These are phyloP conservation scores for Bacillus rossius DNA, from an alignment of 1,140 invertebrate genomes.

Conservation along the genomic window DNA sequence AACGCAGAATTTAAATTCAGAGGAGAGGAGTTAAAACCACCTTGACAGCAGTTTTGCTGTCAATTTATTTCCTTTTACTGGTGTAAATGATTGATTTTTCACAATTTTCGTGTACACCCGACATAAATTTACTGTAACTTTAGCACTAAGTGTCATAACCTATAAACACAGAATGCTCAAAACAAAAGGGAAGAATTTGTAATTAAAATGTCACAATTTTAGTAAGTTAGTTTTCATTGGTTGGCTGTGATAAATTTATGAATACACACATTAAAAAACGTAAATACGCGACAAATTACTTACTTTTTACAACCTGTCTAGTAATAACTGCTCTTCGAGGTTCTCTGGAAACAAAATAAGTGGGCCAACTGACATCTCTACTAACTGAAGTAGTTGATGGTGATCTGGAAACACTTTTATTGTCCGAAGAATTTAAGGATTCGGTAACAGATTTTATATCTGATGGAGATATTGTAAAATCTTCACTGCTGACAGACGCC, in stretches of 20 bases:
- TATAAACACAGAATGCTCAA: neutral
- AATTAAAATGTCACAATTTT: too few species aligned
- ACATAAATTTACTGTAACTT: too few species aligned
- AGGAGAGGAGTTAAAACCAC: too few species aligned
- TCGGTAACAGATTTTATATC: conserved; percentile 42
- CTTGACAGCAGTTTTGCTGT: too few species aligned
- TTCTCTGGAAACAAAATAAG: conserved; percentile 46
- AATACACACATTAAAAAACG: too few species aligned
- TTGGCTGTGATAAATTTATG: too few species aligned
- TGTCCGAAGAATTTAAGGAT: conserved; percentile 40
- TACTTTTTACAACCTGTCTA: neutral
- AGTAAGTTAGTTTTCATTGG: too few species aligned
- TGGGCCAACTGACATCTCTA: conserved; percentile 49
- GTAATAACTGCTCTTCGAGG: conserved; percentile 16
- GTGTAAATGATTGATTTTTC: too few species aligned
- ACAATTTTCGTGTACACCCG: too few species aligned
- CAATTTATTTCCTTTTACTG: too few species aligned
- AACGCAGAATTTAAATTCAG: too few species aligned
- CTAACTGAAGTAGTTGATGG: conserved; percentile 46
- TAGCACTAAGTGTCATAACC: too few species aligned
- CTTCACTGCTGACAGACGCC: conserved; percentile 46
- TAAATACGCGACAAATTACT: neutral
- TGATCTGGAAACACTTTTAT: conserved; percentile 45
- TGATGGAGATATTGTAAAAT: conserved; percentile 47
- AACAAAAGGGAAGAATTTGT: neutral